Evolutionary conservation across 2,888 invertebrate genomes (phyloP).

Genomic region (Synanthedon andrenaeformis): DNA sequence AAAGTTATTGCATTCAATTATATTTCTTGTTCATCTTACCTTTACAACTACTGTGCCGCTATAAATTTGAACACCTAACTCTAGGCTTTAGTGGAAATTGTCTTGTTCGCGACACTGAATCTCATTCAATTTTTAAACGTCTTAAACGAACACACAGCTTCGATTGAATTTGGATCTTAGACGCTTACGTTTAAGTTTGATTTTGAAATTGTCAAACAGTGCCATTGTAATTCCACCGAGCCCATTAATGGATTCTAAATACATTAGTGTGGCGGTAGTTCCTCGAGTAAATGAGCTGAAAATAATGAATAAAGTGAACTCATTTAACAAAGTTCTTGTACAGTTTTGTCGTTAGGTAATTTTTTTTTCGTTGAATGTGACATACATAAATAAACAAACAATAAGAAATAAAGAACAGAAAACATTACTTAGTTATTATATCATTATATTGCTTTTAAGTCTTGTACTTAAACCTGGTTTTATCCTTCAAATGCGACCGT

Average conservation of each 20-base stretch:
- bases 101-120: constrained; percentile 22
- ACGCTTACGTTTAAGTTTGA: not conserved
- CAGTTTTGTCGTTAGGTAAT: not conserved
- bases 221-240: constrained; percentile 6
- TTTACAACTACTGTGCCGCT: constrained; percentile 12
- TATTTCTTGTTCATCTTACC: not conserved
- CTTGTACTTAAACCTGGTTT: too few relatives aligned
- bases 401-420: too few relatives aligned
- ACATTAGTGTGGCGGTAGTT: constrained; percentile 14
- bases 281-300: constrained; percentile 18
- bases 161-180: not conserved
- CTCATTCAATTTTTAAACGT: constrained; percentile 3
- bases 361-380: too few relatives aligned
- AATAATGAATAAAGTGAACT: constrained; percentile 20
- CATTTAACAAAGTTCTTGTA: not conserved
- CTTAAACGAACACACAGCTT: constrained; percentile 1
- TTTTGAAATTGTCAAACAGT: not conserved
- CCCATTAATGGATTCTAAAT: constrained; percentile 21
- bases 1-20: not conserved
- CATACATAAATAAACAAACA: too few relatives aligned
- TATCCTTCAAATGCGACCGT: too few relatives aligned
- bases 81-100: constrained; percentile 34
- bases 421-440: too few relatives aligned
- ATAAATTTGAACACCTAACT: constrained; percentile 34
- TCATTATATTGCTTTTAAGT: too few relatives aligned